Evolutionary conservation across 2,888 invertebrate genomes (phyloP), one percentile per base, ranked within the genome.

Genomic region (Desoria tigrina): DNA sequence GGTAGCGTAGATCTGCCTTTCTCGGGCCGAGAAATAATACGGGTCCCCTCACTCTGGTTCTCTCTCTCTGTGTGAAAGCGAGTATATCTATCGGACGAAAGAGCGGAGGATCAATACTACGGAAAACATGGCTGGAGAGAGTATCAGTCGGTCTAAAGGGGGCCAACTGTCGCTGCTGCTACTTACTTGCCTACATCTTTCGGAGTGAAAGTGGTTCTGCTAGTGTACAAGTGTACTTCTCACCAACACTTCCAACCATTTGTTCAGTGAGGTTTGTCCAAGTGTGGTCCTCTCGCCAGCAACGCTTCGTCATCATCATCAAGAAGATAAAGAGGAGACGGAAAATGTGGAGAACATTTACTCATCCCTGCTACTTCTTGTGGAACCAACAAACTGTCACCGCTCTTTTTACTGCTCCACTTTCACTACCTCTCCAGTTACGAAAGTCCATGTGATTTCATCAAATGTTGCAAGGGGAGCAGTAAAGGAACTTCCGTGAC

Each of bases 91-190:
- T 45, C 4, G n/a, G n/a, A n/a, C n/a, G n/a, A n/a, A n/a, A n/a
- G 9, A 21, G 45, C 6, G 45, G 6, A 21, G 62, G 68, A 71
- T 71, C 71, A 71, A 71, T 71, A 71, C 64, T 71, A 71, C 71
- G 71, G 71, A 66, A 66, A 71, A 68, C 71, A 71, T 71, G 71
- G 71, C 68, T 63, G 71, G 65, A n/a, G n/a, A n/a, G n/a, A 58
- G 55, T 57, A 50, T 39, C 57, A 11, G 45, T 18, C 18, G 42
- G 26, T 45, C 27, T 28, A 6, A 4, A 28, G 28, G n/a, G 32
- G 39, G 39, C 37, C 61, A 39, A 53, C 53, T 61, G 51, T 61
- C 61, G 51, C 60, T 50, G 26, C 51, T 51, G 4, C 45, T 26
- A 24, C 51, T 51, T n/a, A n/a, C n/a, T n/a, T n/a, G n/a, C n/a